A percentile compares a stretch with the other conserved stretches of the same genome.
These are phyloP conservation scores for Taenioides sp. DNA, from an alignment of 2,797 vertebrate genomes.

Conservation along the genomic window DNA sequence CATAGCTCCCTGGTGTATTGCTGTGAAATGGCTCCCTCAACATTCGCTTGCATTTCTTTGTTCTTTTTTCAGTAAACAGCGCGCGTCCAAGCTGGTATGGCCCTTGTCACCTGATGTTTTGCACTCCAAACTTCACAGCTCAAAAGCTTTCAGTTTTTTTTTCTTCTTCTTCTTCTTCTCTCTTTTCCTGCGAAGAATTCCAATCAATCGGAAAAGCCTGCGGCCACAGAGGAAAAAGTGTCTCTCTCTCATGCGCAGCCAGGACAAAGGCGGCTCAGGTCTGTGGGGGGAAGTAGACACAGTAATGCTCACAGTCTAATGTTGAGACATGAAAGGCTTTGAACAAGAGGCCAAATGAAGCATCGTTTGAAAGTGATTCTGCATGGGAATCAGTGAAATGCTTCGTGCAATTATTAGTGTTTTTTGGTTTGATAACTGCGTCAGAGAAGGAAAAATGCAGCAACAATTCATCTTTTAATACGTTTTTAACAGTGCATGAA, in stretches of 20 bases:
- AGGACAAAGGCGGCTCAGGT: constrained; percentile 41
- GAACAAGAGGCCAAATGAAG: constrained; percentile 37
- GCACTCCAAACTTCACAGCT: constrained; percentile 40
- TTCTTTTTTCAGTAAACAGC: constrained; percentile 53
- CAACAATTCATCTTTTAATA: constrained; percentile 7
- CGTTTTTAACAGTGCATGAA: constrained; percentile 23
- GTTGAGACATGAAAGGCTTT: constrained; percentile 54
- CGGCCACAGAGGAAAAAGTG: constrained; percentile 41
- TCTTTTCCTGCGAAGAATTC: constrained; percentile 39
- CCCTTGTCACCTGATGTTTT: constrained; percentile 54
- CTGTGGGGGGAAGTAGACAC: constrained; percentile 45
- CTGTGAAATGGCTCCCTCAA: constrained; percentile 48
- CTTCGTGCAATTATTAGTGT: constrained; percentile 19
- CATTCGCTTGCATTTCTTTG: constrained; percentile 48
- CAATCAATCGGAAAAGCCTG: constrained; percentile 68
- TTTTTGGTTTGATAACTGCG: constrained; percentile 21
- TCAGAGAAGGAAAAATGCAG: constrained; percentile 24
- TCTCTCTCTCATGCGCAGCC: constrained; percentile 52
- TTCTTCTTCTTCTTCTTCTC: neutral
- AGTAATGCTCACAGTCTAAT: constrained; percentile 50
- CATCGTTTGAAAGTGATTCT: constrained; percentile 23
- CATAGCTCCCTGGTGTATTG: constrained; percentile 43
- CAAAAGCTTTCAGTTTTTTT: constrained; percentile 52
- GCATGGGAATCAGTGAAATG: constrained; percentile 28
- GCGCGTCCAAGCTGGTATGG: constrained; percentile 30